Evolutionary conservation across 2,888 invertebrate genomes (phyloP), one percentile per base, ranked within the genome.

Genomic region (Balanococcus diminutus): DNA sequence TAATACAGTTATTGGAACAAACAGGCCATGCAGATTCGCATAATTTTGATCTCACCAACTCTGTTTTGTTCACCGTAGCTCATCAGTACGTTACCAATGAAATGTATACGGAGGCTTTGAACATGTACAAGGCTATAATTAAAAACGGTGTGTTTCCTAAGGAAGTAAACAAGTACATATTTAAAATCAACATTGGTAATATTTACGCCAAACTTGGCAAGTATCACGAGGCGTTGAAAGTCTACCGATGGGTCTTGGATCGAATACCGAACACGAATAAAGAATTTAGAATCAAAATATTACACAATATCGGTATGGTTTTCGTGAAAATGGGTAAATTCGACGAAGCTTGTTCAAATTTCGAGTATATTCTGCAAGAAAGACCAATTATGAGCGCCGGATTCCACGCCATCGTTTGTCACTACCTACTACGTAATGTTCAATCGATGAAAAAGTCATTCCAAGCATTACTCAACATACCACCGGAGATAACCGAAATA

Each of bases 161-260:
- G 19, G 22, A 32, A n/a, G 31, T 36, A 0, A 98, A 98, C 90
- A 96, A 97, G 56, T 96, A 97, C 89, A 93, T 98, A 87, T 91
- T 98, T 9, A 97, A 98, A 92, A 94, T 99, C 0, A 99, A 99
- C 90, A 98, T 99, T 95, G 99, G 98, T 0, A 99, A 99, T 89
- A 97, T 99, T 89, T 97, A 98, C 90, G 96, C 96, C 89, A 96
- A 96, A 91, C 96, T 98, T 92, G 97, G 96, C 88, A 94, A 96
- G 89, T 97, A 95, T 89, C 94, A 95, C 16, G 97, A 98, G 91
- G 98, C 99, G 0, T 94, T 99, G 86, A 99, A 99, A 91, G 94
- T 98, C 92, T 99, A 98, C 90, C 93, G 98, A 88, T 99, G 99
- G 99, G 98, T 99, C 0, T 92, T 99, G 87, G 99, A 99, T 91